Evolutionary conservation across 2,888 invertebrate species (phyloP).

Genomic region (Keiferia lycopersicella): DNA sequence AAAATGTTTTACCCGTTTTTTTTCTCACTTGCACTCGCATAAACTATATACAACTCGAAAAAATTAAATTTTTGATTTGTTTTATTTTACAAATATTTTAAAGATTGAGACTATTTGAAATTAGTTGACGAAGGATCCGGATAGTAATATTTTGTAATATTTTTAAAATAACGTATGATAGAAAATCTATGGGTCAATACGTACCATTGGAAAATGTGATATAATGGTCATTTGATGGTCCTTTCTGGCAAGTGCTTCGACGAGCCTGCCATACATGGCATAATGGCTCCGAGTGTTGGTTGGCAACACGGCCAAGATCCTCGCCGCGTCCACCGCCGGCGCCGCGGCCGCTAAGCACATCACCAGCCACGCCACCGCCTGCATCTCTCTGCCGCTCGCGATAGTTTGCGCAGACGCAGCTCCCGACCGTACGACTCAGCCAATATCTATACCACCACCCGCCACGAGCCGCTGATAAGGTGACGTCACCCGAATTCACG

Average conservation of each 20-base stretch:
- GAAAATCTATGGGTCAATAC: slow-evolving; percentile 40
- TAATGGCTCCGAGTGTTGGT: slow-evolving; percentile 79
- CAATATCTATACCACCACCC: slow-evolving; percentile 23
- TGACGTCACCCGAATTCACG: slow-evolving; percentile 45
- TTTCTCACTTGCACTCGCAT: too few species aligned
- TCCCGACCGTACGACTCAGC: slow-evolving; percentile 30
- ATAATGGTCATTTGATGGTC: slow-evolving; percentile 73
- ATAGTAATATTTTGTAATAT: neutral
- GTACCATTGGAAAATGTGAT: slow-evolving; percentile 74
- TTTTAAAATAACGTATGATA: neutral
- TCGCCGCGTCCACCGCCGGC: slow-evolving; percentile 57
- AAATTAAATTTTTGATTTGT: too few species aligned
- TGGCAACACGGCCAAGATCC: slow-evolving; percentile 72
- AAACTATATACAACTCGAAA: too few species aligned
- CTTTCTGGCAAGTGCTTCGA: slow-evolving; percentile 66
- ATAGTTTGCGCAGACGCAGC: slow-evolving; percentile 51
- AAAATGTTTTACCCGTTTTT: too few species aligned
- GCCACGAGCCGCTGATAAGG: slow-evolving; percentile 44
- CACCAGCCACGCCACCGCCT: slow-evolving; percentile 58
- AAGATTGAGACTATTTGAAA: too few species aligned
- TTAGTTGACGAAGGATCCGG: neutral
- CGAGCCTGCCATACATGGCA: slow-evolving; percentile 75
- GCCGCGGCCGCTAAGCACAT: slow-evolving; percentile 49
- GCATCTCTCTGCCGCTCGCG: slow-evolving; percentile 66
- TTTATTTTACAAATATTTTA: too few species aligned